Evolutionary conservation across 2,888 invertebrate genomes (phyloP).

Genomic region (Acleris cristana): DNA sequence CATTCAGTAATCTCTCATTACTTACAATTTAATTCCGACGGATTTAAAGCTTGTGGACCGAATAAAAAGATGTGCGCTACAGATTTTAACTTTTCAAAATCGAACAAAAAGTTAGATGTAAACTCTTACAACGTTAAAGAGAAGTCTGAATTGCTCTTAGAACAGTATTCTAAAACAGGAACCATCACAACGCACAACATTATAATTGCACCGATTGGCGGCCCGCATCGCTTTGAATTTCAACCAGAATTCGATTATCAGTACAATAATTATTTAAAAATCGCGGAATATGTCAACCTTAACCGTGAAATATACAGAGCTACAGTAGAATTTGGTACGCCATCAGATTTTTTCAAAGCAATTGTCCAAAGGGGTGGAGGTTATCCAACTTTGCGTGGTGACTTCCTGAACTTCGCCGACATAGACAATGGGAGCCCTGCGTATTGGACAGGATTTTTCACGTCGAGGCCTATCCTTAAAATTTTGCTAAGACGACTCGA

Average conservation of each 20-base stretch:
- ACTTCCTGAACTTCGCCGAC: constrained; percentile 98
- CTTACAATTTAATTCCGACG: constrained; percentile 69
- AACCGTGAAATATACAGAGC: constrained; percentile 88
- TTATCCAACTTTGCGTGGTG: constrained; percentile 91
- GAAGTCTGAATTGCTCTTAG: constrained; percentile 92
- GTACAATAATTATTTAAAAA: constrained; percentile 93
- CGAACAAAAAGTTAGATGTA: constrained; percentile 89
- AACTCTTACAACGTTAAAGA: constrained; percentile 92
- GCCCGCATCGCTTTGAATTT: constrained; percentile 94
- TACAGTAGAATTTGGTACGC: constrained; percentile 93
- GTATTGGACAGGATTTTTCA: constrained; percentile 98
- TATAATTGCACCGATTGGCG: constrained; percentile 95
- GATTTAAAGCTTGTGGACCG: constrained; percentile 70
- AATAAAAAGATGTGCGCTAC: constrained; percentile 55
- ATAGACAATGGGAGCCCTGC: constrained; percentile 92
- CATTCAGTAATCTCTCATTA: constrained; percentile 66
- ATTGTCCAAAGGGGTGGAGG: constrained; percentile 85
- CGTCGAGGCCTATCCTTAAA: constrained; percentile 93
- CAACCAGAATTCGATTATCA: constrained; percentile 97
- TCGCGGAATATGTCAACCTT: constrained; percentile 93
- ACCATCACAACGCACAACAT: constrained; percentile 95
- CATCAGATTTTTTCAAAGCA: constrained; percentile 92
- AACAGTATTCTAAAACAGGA: constrained; percentile 95
- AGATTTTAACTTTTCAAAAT: constrained; percentile 87
- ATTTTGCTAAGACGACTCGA: constrained; percentile 92